A percentile compares a stretch with the other conserved stretches of the same genome.
phyloP scores from a whole-genome alignment of 2,797 vertebrate genomes.

The Podarcis lilfordi region DNA sequence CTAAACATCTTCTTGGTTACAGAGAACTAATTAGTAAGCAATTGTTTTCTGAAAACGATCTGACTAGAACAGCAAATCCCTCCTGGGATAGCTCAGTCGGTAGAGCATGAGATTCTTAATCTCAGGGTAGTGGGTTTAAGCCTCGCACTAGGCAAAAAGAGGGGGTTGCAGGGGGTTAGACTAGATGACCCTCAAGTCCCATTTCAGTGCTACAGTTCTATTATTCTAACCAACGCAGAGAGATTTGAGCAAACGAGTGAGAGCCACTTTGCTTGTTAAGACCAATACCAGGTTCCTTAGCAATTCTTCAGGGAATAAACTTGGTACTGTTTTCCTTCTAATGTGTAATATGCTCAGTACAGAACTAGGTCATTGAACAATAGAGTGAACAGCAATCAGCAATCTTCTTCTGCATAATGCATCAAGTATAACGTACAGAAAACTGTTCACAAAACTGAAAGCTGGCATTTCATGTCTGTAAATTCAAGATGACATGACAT shows the following conservation, averaged over 20 bases:
- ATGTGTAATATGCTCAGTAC: slow-evolving; percentile 82
- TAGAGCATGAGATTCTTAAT: no score
- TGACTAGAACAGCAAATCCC: slow-evolving; percentile 25
- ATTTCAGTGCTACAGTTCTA: no score
- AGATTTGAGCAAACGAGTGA: slow-evolving; percentile 60
- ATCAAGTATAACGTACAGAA: slow-evolving; percentile 95
- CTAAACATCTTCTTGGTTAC: slow-evolving; percentile 57
- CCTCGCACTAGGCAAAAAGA: no score
- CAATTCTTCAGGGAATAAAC: slow-evolving; percentile 63
- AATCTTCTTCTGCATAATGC: slow-evolving; percentile 96
- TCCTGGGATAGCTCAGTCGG: no score
- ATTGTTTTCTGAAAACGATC: slow-evolving; percentile 68
- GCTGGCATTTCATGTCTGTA: slow-evolving; percentile 95
- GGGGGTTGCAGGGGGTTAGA: no score
- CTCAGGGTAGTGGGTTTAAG: no score
- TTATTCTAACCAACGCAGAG: slow-evolving; percentile 49
- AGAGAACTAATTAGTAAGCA: slow-evolving; percentile 72
- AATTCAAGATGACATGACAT: slow-evolving; percentile 97
- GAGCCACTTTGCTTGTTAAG: slow-evolving; percentile 63
- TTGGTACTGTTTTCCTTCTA: slow-evolving; percentile 76
- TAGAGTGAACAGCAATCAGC: slow-evolving; percentile 89
- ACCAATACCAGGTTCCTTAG: slow-evolving; percentile 71
- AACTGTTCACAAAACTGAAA: slow-evolving; percentile 87
- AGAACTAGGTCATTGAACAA: slow-evolving; percentile 99
- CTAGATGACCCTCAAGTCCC: no score